Percentiles rank a stretch among this genome's conserved stretches.
phyloP scores from a whole-genome alignment of 2,113 vertebrate species.

The Scolopax mira region DNA sequence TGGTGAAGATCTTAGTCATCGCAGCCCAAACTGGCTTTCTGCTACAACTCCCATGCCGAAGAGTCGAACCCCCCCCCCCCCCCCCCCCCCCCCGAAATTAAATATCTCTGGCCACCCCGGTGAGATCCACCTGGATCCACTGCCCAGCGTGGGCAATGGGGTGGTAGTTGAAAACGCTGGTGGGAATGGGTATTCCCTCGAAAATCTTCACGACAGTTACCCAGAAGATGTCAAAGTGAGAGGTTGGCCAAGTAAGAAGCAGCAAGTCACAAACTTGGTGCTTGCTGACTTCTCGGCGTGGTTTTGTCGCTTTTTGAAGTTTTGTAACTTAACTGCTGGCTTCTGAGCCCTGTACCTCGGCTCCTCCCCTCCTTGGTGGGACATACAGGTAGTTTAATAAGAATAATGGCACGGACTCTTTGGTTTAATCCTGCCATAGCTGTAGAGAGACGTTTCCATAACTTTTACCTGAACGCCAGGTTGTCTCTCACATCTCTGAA shows the following conservation, averaged over 20 bases:
- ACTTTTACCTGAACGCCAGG: neutral
- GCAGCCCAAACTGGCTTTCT: neutral
- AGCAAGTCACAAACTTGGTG: neutral
- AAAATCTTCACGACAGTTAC: neutral
- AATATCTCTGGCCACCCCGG: neutral
- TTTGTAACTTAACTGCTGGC: neutral
- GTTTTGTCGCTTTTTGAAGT: neutral
- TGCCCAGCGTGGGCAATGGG: neutral
- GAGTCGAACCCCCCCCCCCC: neutral
- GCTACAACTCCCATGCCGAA: rapidly evolving
- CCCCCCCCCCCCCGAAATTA: neutral
- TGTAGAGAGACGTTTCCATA: neutral
- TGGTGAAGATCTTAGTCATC: neutral
- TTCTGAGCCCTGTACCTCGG: neutral
- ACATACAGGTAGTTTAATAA: neutral
- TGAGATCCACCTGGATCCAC: neutral
- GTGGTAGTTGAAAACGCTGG: neutral
- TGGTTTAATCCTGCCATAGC: neutral
- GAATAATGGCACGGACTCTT: rapidly evolving
- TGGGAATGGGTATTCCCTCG: neutral
- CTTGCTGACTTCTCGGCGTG: neutral
- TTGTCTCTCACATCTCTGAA: neutral
- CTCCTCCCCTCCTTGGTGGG: neutral
- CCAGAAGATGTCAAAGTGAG: neutral
- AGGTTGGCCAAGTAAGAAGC: neutral